These are phyloP conservation scores for Sebastes minor DNA, from an alignment of 2,797 vertebrate genomes.

Conservation along the genomic window DNA sequence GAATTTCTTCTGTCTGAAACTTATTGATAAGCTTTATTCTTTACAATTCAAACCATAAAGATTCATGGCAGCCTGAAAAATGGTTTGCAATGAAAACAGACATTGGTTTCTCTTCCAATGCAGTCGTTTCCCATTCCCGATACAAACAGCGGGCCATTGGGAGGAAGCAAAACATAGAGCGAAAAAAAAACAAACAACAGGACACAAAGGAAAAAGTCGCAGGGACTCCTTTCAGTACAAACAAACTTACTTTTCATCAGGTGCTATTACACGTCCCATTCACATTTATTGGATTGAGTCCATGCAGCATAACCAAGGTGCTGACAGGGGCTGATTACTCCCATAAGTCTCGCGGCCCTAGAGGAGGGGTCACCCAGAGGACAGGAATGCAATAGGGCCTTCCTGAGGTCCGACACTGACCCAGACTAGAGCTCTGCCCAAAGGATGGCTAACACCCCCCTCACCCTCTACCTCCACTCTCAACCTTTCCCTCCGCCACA, in stretches of 20 bases:
- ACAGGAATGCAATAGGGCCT: conserved; percentile 87
- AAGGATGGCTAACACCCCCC: conserved; percentile 20
- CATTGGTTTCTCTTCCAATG: neutral
- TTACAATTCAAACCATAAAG: neutral
- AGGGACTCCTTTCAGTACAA: conserved; percentile 46
- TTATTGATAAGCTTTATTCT: neutral
- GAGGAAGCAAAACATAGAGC: conserved; percentile 3
- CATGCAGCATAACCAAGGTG: conserved; percentile 93
- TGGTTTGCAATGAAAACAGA: neutral
- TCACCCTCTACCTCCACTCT: neutral
- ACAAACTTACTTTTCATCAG: conserved; percentile 83
- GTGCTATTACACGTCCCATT: conserved; percentile 89
- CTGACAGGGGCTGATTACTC: conserved; percentile 93
- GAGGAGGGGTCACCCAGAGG: conserved; percentile 87
- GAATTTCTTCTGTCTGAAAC: neutral
- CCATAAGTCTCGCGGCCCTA: conserved; percentile 90
- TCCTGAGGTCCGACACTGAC: conserved; percentile 82
- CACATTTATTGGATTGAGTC: conserved; percentile 91
- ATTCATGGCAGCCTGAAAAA: neutral
- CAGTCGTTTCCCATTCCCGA: conserved; percentile 16
- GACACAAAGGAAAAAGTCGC: conserved; percentile 26
- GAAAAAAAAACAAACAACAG: neutral
- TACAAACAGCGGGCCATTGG: conserved; percentile 3
- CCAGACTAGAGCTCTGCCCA: conserved; percentile 35
- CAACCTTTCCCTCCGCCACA: conserved; percentile 68